A percentile compares a stretch with the other conserved stretches of the same genome.
Evolutionary conservation across 2,797 vertebrate genomes (phyloP).

Genomic region (Karalla daura): DNA sequence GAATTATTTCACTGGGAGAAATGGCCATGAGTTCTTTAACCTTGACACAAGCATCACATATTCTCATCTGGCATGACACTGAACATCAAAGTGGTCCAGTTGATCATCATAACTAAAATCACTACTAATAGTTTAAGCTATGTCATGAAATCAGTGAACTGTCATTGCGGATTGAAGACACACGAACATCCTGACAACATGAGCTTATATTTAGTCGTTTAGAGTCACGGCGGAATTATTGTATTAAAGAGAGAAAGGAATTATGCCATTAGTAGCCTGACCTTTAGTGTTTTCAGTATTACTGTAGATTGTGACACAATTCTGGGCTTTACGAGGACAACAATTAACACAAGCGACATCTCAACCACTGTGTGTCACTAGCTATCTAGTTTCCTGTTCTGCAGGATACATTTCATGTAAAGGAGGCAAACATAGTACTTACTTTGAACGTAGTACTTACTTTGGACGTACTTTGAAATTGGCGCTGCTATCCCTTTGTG

Average conservation of each 20-base stretch:
- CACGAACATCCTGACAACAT: not conserved
- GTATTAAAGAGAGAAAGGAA: slow-evolving; percentile 48
- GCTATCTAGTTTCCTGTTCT: not conserved
- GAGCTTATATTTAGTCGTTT: slow-evolving; percentile 30
- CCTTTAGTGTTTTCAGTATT: too few species aligned
- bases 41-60: not conserved
- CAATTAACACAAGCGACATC: not conserved
- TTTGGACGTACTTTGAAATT: too few species aligned
- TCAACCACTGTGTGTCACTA: slow-evolving; percentile 13
- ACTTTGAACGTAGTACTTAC: too few species aligned
- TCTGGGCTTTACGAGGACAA: too few species aligned
- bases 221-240: slow-evolving; percentile 60
- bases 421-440: too few species aligned
- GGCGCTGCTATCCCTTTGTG: too few species aligned
- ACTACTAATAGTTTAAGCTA: slow-evolving; percentile 17
- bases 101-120: not conserved
- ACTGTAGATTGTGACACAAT: slow-evolving; percentile 19
- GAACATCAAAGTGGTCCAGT: not conserved
- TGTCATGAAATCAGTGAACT: not conserved
- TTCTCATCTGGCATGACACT: not conserved
- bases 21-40: not conserved
- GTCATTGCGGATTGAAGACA: slow-evolving; percentile 34
- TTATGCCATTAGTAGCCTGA: slow-evolving; percentile 58
- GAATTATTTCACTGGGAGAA: too few species aligned
- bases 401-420: too few species aligned